These are phyloP conservation scores for Tachystola acroxantha DNA, from an alignment of 2,888 invertebrate genomes.

Conservation along the genomic window DNA sequence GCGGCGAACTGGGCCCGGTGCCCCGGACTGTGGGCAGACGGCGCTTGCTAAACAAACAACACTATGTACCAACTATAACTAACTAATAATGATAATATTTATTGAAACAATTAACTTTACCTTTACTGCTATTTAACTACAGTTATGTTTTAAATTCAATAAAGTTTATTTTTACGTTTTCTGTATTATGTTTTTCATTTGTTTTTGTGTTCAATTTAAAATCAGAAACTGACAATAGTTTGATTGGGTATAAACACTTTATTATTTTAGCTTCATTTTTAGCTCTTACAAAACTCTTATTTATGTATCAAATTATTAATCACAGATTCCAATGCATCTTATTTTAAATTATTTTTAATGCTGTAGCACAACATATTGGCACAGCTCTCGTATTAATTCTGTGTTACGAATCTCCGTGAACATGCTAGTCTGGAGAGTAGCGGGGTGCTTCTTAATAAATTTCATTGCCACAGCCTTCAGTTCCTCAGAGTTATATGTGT, in stretches of 20 bases:
- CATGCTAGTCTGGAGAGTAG: conserved; percentile 32
- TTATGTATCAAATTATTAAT: no score
- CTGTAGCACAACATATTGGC: conserved; percentile 36
- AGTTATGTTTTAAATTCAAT: conserved; percentile 66
- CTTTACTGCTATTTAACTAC: conserved; percentile 46
- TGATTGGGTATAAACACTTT: no score
- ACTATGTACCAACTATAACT: conserved; percentile 10
- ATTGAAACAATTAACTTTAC: conserved; percentile 35
- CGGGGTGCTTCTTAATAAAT: conserved; percentile 51
- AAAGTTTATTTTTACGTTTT: conserved; percentile 74
- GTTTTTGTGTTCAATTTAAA: conserved; percentile 18
- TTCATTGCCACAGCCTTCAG: conserved; percentile 49
- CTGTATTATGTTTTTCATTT: conserved; percentile 57
- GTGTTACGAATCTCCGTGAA: conserved; percentile 53
- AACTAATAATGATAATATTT: conserved; percentile 46
- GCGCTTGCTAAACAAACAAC: conserved; percentile 5
- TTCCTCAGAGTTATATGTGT: conserved; percentile 49
- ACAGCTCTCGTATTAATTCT: conserved; percentile 47
- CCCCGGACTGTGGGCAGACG: conserved; percentile 5
- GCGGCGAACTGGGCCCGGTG: conserved; percentile 11
- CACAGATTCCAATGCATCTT: no score
- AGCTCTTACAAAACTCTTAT: no score
- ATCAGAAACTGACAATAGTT: no score
- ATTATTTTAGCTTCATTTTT: no score
- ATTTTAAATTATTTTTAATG: not conserved